phyloP scores from a whole-genome alignment of 2,888 invertebrate species.

The Drosophila demipolita region DNA sequence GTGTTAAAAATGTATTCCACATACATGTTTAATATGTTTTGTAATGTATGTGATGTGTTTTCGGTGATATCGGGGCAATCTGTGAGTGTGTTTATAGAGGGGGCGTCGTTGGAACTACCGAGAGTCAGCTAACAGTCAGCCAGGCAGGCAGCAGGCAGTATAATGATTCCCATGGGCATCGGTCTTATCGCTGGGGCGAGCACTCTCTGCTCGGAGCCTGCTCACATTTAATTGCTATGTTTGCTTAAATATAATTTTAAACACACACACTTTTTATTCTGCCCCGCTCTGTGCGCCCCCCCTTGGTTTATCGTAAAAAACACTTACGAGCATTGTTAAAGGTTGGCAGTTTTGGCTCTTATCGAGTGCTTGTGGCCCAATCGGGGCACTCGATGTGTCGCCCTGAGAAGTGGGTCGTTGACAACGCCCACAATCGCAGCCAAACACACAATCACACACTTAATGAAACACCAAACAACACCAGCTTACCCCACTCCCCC shows the following conservation, averaged over 20 bases:
- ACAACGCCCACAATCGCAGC: conserved; percentile 60
- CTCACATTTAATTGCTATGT: conserved; percentile 68
- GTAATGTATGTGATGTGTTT: conserved; percentile 14
- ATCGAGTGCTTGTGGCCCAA: conserved; percentile 68
- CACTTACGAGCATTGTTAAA: conserved; percentile 70
- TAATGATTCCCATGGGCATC: conserved; percentile 57
- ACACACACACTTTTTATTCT: conserved; percentile 27
- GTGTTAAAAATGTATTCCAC: background rate
- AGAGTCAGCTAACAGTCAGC: conserved; percentile 25
- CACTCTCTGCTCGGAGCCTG: conserved; percentile 37
- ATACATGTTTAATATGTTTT: background rate
- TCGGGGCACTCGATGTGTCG: conserved; percentile 55
- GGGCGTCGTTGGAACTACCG: conserved; percentile 59
- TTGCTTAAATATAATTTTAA: conserved; percentile 54
- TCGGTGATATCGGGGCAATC: conserved; percentile 41
- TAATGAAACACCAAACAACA: background rate
- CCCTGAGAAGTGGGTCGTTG: conserved; percentile 78
- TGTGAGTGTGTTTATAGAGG: conserved; percentile 49
- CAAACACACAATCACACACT: conserved; percentile 13
- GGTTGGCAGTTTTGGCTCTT: conserved; percentile 54
- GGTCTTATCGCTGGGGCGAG: conserved; percentile 42
- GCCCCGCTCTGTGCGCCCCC: background rate
- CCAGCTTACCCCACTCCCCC: background rate
- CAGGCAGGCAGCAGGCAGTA: conserved; percentile 19
- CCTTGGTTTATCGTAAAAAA: conserved; percentile 48